Conservation (phyloP, 2,797 vertebrate genomes). For the Poeciliopsis infans region DNA sequence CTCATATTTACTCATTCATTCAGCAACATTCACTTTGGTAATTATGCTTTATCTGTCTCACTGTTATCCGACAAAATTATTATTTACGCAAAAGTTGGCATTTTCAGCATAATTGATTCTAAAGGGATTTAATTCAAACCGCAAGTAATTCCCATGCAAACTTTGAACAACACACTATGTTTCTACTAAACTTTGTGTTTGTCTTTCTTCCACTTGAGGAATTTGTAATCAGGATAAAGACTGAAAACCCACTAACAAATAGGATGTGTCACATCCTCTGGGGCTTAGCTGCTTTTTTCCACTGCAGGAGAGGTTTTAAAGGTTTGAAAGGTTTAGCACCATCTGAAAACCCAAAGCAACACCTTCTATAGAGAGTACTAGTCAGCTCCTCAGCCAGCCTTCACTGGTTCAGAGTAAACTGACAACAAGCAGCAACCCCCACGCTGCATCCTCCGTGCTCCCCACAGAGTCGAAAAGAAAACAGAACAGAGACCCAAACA, state of each 20-base stretch:
- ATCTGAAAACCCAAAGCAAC: constrained; percentile 43
- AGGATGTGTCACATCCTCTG: constrained; percentile 14
- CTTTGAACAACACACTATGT: background rate
- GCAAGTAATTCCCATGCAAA: background rate
- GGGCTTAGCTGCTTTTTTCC: constrained; percentile 21
- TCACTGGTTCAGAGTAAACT: constrained; percentile 38
- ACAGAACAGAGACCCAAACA: constrained; percentile 48
- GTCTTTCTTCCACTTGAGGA: constrained; percentile 5
- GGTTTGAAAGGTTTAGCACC: constrained; percentile 59
- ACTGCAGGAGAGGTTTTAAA: constrained; percentile 15
- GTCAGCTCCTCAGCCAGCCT: constrained; percentile 45
- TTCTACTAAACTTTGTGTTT: background rate
- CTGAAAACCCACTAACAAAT: constrained; percentile 22
- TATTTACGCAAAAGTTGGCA: background rate
- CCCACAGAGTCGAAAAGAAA: constrained; percentile 43
- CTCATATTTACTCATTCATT: background rate
- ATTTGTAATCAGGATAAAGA: constrained; percentile 9
- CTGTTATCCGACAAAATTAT: background rate
- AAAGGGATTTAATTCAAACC: background rate
- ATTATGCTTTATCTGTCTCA: background rate
- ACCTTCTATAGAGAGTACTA: constrained; percentile 48
- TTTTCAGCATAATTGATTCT: background rate
- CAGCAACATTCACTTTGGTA: background rate
- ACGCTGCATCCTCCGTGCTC: background rate
- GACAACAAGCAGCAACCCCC: constrained; percentile 47